Evolutionary conservation across 2,797 vertebrate genomes (phyloP), one percentile per base, ranked within the genome.

Genomic region (Spinibarbus caldwelli): DNA sequence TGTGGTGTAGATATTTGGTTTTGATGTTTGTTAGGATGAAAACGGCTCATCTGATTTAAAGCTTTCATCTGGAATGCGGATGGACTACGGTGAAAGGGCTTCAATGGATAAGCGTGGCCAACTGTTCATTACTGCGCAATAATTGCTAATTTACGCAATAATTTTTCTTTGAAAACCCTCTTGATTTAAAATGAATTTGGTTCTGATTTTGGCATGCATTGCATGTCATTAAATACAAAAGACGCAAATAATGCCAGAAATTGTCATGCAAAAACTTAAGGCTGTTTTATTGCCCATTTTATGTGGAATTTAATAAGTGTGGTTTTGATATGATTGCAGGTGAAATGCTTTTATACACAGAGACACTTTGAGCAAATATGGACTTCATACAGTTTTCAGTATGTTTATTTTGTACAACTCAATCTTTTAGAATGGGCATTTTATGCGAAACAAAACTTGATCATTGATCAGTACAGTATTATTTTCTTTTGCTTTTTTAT

Each of bases 301-400:
- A 8, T 73, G 34, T 73, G 59, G 67, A 82, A 57, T 31, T 17
- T 36, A 41, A 59, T 72, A 52, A 29, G 26, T 85, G 72, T 64
- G 86, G 68, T 83, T 89, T 89, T 86, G 54, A 73, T 89, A 81
- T 79, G 52, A 84, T 71, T 87, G 62, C 78, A 52, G 57, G 38
- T 72, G 79, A 82, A 82, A 23, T 45, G 49, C 64, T 67, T 80
- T 70, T 85, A 67, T 77, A 64, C 29, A 43, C 34, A n/a, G 72
- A 57, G 31, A 49, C 36, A 47, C 85, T 88, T 78, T 89, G 88
- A 91, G 84, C 90, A 87, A 83, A 85, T 68, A 89, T 29, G 38
- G 66, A 83, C 36, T 64, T 82, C 62, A n/a, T 82, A 77, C 47
- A n/a, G 41, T 80, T 82, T 81, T 86, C 76, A 67, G 34, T 82